phyloP scores from a whole-genome alignment of 2,888 invertebrate genomes.

The Gryllus longicercus region DNA sequence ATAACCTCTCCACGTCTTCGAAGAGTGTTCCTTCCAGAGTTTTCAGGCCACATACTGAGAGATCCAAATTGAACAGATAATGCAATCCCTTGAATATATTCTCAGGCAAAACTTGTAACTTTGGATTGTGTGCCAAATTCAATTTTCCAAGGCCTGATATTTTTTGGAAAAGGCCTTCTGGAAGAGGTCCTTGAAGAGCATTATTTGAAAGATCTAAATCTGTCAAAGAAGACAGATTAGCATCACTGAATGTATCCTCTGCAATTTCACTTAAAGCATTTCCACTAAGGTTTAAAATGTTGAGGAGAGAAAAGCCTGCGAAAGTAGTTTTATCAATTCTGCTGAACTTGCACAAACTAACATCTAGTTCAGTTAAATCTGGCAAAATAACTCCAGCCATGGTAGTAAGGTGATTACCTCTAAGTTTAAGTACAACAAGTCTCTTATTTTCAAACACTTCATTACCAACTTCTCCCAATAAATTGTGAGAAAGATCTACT shows the following conservation, averaged over 20 bases:
- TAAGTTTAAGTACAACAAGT: background rate
- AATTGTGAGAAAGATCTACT: background rate
- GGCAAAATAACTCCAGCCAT: background rate
- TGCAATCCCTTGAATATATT: background rate
- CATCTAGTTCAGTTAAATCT: background rate
- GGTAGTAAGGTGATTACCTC: background rate
- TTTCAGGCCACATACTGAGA: background rate
- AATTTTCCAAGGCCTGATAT: background rate
- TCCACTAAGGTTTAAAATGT: background rate
- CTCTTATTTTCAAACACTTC: background rate
- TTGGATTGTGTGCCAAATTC: background rate
- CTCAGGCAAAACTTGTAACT: background rate
- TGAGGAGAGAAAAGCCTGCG: background rate
- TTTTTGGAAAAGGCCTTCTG: background rate
- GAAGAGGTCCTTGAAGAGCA: background rate
- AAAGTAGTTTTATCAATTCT: background rate
- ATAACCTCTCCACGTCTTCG: background rate
- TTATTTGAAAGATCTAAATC: background rate
- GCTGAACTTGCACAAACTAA: background rate
- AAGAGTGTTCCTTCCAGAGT: background rate
- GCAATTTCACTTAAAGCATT: background rate
- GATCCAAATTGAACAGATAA: background rate
- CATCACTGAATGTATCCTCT: background rate
- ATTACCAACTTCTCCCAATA: background rate
- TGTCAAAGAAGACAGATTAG: background rate